phyloP scores from a whole-genome alignment of 35 echinoderm and acorn worm species.

The Apostichopus japonicus region DNA sequence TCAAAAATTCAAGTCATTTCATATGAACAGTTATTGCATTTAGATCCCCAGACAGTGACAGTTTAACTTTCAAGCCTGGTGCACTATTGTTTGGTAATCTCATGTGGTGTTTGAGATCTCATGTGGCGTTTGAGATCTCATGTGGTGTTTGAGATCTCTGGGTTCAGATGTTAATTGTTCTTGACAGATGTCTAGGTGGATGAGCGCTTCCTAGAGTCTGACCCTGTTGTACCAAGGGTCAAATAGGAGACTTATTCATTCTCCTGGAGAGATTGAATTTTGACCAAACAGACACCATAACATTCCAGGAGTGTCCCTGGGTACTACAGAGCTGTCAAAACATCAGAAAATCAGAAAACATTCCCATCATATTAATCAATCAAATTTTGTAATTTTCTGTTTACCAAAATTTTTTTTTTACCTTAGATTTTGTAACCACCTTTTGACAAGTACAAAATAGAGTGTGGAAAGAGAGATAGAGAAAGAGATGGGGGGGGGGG shows the following conservation, averaged over 20 bases:
- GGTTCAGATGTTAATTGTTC: background rate
- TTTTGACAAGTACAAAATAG: too few species aligned
- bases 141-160: background rate
- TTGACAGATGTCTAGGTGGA: background rate
- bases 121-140: too few species aligned
- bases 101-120: too few species aligned
- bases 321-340: background rate
- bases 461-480: too few species aligned
- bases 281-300: background rate
- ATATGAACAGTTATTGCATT: too few species aligned
- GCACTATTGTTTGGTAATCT: too few species aligned
- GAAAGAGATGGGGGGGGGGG: too few species aligned
- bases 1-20: too few species aligned
- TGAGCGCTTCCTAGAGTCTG: background rate
- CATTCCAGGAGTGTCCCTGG: constrained; percentile 6
- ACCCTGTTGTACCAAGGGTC: background rate
- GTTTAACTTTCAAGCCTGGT: too few species aligned
- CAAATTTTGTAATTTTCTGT: background rate
- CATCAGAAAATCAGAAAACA: background rate
- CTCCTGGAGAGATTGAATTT: background rate
- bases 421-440: too few species aligned
- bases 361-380: constrained; percentile 2
- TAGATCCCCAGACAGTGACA: too few species aligned
- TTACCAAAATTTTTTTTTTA: too few species aligned
- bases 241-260: constrained; percentile 1